Percentiles rank a stretch among this genome's conserved stretches.
Evolutionary conservation across 2,888 invertebrate species (phyloP).

Genomic region (Drosophila dives): DNA sequence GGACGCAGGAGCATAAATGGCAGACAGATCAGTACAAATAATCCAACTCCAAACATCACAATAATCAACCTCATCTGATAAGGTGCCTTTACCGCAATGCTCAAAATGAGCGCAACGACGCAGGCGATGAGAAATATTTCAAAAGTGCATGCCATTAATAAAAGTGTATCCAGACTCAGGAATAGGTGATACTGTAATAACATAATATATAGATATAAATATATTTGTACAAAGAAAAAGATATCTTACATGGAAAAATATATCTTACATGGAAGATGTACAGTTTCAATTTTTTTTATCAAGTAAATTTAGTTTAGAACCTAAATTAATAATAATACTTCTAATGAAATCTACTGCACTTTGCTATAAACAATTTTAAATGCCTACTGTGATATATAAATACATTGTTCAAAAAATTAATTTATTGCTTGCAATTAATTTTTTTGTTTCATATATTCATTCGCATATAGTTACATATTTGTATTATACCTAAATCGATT

Average conservation of each 20-base stretch:
- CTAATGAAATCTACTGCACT: too few relatives aligned
- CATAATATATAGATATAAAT: background rate
- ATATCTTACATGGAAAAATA: background rate
- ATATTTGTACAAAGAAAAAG: background rate
- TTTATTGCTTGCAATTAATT: background rate
- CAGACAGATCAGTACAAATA: constrained; percentile 88
- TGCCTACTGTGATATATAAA: background rate
- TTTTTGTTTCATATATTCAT: background rate
- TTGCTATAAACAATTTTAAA: background rate
- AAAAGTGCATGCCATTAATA: constrained; percentile 79
- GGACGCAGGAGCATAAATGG: constrained; percentile 91
- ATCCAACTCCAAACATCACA: constrained; percentile 87
- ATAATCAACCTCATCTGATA: constrained; percentile 90
- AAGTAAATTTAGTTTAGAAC: background rate
- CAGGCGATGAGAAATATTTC: constrained; percentile 83
- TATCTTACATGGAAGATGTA: background rate
- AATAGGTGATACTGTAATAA: constrained; percentile 7
- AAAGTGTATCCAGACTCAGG: background rate
- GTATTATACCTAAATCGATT: constrained; percentile 26
- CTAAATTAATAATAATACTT: background rate
- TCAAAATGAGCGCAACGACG: constrained; percentile 79
- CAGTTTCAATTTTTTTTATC: background rate
- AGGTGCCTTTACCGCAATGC: constrained; percentile 86
- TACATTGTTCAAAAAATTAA: background rate
- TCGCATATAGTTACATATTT: constrained; percentile 19